Evolutionary conservation across 2,113 vertebrate genomes (phyloP).

Genomic region (Stigmatopora argus): DNA sequence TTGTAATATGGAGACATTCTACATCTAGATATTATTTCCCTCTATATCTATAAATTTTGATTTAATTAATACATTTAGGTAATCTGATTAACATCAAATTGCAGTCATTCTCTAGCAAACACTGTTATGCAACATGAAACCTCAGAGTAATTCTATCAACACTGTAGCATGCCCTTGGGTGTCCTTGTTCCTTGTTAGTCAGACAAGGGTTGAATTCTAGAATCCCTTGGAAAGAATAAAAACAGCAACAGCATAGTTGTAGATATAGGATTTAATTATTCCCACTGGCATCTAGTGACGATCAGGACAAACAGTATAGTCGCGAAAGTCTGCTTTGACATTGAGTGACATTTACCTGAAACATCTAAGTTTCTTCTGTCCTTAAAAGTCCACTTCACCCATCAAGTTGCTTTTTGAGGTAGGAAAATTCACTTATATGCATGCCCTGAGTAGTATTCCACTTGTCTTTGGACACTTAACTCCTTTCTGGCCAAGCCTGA

Average conservation of each 20-base stretch:
- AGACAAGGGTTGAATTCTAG: not conserved
- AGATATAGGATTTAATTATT: conserved; percentile 10
- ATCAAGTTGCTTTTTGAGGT: conserved; percentile 1
- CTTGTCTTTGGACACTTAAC: conserved; percentile 47
- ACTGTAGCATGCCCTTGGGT: not conserved
- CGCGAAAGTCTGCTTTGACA: conserved; percentile 17
- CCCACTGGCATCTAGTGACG: conserved; percentile 11
- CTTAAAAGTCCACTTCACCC: conserved; percentile 20
- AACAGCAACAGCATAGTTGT: not conserved
- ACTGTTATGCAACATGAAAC: conserved; percentile 20
- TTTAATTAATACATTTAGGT: too few relatives aligned
- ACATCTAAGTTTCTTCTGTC: conserved; percentile 17
- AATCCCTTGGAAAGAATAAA: not conserved
- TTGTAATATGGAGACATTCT: not conserved
- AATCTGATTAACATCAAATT: too few relatives aligned
- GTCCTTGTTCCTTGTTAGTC: not conserved
- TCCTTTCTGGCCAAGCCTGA: conserved; percentile 9
- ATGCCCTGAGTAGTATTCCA: conserved; percentile 6
- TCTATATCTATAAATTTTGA: too few relatives aligned
- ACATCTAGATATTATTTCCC: too few relatives aligned
- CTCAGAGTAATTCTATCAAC: not conserved
- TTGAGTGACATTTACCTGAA: conserved; percentile 43
- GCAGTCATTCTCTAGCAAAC: not conserved
- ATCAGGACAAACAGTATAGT: conserved; percentile 23
- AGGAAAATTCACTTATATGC: conserved; percentile 7